These are phyloP conservation scores for Varanus komodoensis DNA, from an alignment of 2,113 vertebrate species.

Conservation along the genomic window DNA sequence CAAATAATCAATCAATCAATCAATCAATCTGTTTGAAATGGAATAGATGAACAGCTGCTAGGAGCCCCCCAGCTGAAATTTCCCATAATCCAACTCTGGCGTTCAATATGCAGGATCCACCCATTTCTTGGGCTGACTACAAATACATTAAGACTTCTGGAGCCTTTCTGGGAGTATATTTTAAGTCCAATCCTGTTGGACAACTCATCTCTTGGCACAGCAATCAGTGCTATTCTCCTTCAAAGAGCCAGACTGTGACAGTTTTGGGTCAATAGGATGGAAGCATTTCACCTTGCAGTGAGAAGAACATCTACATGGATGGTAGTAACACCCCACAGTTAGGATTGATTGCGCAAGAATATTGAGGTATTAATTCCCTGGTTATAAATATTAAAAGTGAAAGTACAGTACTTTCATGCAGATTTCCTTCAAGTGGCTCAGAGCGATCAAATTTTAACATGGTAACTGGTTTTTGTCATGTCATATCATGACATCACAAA, in stretches of 20 bases:
- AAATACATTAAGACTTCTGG: background rate
- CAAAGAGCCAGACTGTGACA: background rate
- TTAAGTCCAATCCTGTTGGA: background rate
- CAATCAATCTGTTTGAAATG: no score
- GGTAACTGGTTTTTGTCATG: background rate
- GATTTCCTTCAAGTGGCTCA: background rate
- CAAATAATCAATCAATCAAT: no score
- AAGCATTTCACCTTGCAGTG: background rate
- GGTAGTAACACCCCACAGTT: no score
- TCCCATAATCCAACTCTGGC: no score
- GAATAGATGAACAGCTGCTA: no score
- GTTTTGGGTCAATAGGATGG: background rate
- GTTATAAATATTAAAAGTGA: background rate
- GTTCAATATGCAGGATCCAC: no score
- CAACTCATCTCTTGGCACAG: background rate
- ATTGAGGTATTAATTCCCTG: background rate
- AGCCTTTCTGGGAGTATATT: background rate
- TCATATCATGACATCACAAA: background rate
- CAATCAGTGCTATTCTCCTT: background rate
- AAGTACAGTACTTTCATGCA: background rate
- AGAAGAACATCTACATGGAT: background rate
- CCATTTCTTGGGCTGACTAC: background rate
- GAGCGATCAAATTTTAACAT: background rate
- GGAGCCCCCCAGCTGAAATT: no score
- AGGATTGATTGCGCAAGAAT: background rate